Conservation (phyloP, 1,140 invertebrate species). For the Diabrotica virgifera region DNA sequence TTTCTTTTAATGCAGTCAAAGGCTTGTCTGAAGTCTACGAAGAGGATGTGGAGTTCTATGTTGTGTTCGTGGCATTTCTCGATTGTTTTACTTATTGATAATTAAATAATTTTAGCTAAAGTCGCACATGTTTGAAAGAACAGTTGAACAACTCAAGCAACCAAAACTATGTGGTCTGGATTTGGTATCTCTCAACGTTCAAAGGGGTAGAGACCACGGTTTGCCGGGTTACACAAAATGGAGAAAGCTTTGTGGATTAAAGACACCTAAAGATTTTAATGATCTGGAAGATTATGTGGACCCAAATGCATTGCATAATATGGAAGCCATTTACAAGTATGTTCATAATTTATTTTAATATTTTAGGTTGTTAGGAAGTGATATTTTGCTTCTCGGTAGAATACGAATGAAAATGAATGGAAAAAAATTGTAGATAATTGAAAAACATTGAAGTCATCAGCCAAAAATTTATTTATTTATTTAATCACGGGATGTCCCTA, state of each 20-base stretch:
- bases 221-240: conserved; percentile 75
- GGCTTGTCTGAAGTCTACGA: no score
- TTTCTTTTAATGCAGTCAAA: no score
- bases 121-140: conserved; percentile 69
- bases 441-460: no score
- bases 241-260: conserved; percentile 71
- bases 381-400: no score
- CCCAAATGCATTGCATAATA: conserved; percentile 57
- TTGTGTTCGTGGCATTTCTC: no score
- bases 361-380: conserved; percentile 5
- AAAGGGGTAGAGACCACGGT: conserved; percentile 85
- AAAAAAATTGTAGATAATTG: no score
- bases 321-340: conserved; percentile 64
- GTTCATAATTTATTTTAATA: conserved; percentile 6
- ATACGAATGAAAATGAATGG: no score
- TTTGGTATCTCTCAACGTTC: conserved; percentile 82
- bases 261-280: conserved; percentile 65
- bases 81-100: no score
- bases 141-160: conserved; percentile 32
- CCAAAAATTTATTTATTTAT: no score
- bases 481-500: no score
- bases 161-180: conserved; percentile 68
- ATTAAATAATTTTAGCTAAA: conserved; percentile 57
- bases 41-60: no score
- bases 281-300: conserved; percentile 69